phyloP scores from a whole-genome alignment of 2,113 vertebrate genomes.

The Pungitius pungitius region DNA sequence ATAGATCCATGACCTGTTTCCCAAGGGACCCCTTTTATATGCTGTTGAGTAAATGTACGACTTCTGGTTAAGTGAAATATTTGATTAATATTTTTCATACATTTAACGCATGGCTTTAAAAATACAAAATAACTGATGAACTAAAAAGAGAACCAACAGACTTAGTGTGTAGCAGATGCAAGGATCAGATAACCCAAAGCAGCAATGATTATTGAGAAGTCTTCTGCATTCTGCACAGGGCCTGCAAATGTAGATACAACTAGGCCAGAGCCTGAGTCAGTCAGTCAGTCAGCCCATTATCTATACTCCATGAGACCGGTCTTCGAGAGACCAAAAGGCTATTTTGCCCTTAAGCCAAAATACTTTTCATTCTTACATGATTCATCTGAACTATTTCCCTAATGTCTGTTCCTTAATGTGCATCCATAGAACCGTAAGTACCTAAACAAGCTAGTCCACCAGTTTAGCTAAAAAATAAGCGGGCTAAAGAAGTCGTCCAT shows the following conservation, averaged over 20 bases:
- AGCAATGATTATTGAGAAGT: neutral
- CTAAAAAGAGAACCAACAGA: neutral
- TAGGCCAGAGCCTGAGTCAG: neutral
- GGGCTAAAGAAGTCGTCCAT: constrained; percentile 26
- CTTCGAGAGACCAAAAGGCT: constrained; percentile 21
- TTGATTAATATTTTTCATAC: neutral
- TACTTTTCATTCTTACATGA: neutral
- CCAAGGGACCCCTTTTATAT: neutral
- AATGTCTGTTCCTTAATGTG: neutral
- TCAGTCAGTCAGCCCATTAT: constrained; percentile 28
- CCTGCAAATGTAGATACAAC: neutral
- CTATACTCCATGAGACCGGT: constrained; percentile 1
- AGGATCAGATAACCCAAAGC: neutral
- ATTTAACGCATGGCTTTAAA: neutral
- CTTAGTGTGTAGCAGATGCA: too few species aligned
- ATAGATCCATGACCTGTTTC: neutral
- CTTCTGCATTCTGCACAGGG: neutral
- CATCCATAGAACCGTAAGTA: neutral
- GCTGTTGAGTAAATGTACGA: neutral
- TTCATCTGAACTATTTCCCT: constrained; percentile 5
- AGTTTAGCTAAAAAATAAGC: constrained; percentile 15
- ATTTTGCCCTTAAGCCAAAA: constrained; percentile 26
- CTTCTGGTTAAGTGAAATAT: neutral
- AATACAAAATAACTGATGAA: neutral
- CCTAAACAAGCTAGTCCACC: neutral